These are phyloP conservation scores for Chelonus formosanus DNA, from an alignment of 2,888 invertebrate species.

Conservation along the genomic window DNA sequence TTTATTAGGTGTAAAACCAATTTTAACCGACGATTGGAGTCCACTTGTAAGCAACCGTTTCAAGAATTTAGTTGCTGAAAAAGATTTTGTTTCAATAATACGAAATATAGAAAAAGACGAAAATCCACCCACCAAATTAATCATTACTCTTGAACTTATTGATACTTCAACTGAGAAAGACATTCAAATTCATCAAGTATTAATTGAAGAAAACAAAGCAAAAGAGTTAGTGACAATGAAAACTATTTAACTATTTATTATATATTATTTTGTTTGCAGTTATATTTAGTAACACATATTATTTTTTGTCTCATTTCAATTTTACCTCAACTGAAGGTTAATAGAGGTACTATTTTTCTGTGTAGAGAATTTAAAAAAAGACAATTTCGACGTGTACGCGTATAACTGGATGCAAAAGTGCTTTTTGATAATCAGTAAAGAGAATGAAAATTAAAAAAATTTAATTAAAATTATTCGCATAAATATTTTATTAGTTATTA, in stretches of 20 bases:
- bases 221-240: slow-evolving; percentile 31
- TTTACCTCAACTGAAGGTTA: no score
- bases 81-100: slow-evolving; percentile 76
- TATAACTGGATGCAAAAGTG: no score
- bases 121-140: slow-evolving; percentile 70
- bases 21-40: slow-evolving; percentile 73
- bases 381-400: no score
- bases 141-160: slow-evolving; percentile 75
- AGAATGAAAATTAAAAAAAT: no score
- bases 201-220: slow-evolving; percentile 73
- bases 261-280: no score
- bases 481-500: no score
- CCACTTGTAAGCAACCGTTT: slow-evolving; percentile 79
- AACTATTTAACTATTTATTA: not conserved
- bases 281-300: no score
- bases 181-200: slow-evolving; percentile 72
- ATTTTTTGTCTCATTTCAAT: no score
- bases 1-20: slow-evolving; percentile 67
- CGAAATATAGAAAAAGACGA: slow-evolving; percentile 72
- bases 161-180: slow-evolving; percentile 77
- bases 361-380: no score
- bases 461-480: no score
- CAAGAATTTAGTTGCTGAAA: slow-evolving; percentile 75
- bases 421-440: no score
- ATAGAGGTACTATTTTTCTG: no score